These are phyloP conservation scores for Eupithecia pulchellata DNA, from an alignment of 2,888 invertebrate genomes.

Conservation along the genomic window DNA sequence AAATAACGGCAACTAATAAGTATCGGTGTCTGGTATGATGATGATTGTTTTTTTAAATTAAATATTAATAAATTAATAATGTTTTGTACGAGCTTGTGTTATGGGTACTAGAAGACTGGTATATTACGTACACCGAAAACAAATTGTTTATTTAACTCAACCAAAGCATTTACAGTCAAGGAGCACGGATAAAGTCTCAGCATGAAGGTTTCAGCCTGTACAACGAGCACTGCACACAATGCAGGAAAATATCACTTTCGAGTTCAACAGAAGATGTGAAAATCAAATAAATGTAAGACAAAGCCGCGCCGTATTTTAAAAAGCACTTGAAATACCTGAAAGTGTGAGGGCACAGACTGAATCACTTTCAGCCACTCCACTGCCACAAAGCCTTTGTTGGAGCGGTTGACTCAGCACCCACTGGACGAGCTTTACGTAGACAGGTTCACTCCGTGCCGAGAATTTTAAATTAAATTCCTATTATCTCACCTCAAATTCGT, in stretches of 20 bases:
- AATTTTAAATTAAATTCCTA: constrained; percentile 29
- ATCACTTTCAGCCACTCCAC: constrained; percentile 22
- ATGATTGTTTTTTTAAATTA: too few species aligned
- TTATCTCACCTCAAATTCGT: constrained; percentile 4
- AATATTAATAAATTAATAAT: too few species aligned
- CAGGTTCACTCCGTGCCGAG: constrained; percentile 7
- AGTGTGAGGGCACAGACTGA: constrained; percentile 15
- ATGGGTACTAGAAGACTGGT: too few species aligned
- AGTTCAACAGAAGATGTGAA: neutral
- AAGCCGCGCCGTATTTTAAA: neutral
- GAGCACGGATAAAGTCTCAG: neutral
- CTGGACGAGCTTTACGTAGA: constrained; percentile 25
- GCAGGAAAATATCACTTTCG: neutral
- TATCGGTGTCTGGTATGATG: too few species aligned
- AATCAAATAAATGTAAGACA: constrained; percentile 1
- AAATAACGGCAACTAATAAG: too few species aligned
- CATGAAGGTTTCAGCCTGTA: neutral
- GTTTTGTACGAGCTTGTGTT: too few species aligned
- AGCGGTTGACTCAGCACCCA: constrained; percentile 26
- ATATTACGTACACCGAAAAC: too few species aligned
- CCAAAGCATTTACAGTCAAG: neutral
- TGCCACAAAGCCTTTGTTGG: constrained; percentile 30
- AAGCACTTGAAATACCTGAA: neutral
- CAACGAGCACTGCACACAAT: neutral
- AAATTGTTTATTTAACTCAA: neutral